Conservation (phyloP, 2,797 vertebrate species). For the Darevskia mixta region DNA sequence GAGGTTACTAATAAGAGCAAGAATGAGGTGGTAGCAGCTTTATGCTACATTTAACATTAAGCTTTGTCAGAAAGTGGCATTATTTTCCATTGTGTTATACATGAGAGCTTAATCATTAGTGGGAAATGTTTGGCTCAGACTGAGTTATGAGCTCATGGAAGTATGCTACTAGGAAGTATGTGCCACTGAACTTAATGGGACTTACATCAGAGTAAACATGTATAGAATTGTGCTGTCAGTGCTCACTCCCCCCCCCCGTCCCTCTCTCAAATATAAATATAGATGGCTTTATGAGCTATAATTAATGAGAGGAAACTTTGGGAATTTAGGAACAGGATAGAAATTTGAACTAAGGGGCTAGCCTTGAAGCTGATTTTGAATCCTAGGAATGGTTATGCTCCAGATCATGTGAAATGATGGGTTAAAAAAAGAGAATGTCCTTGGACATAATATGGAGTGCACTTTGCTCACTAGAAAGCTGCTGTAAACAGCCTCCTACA, state of each 20-base stretch:
- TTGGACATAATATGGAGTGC: not conserved
- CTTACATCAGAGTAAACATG: not conserved
- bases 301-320: not conserved
- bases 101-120: constrained; percentile 21
- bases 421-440: not conserved
- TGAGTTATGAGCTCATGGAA: not conserved
- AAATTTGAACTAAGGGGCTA: not conserved
- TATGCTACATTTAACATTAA: constrained; percentile 41
- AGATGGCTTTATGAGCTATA: not conserved
- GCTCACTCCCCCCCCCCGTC: too few relatives aligned
- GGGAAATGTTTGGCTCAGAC: not conserved
- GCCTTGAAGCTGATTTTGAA: not conserved
- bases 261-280: not conserved
- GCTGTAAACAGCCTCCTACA: not conserved
- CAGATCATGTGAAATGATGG: not conserved
- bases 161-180: not conserved
- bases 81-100: constrained; percentile 6
- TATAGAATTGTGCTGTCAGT: not conserved
- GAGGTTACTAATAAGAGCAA: constrained; percentile 43
- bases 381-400: not conserved
- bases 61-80: constrained; percentile 8
- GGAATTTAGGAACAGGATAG: not conserved
- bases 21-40: constrained; percentile 21
- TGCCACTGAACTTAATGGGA: not conserved
- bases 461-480: not conserved